Percentiles rank a stretch among this genome's conserved stretches.
Conservation (phyloP, 2,113 vertebrate species). For the Meleagris gallopavo region DNA sequence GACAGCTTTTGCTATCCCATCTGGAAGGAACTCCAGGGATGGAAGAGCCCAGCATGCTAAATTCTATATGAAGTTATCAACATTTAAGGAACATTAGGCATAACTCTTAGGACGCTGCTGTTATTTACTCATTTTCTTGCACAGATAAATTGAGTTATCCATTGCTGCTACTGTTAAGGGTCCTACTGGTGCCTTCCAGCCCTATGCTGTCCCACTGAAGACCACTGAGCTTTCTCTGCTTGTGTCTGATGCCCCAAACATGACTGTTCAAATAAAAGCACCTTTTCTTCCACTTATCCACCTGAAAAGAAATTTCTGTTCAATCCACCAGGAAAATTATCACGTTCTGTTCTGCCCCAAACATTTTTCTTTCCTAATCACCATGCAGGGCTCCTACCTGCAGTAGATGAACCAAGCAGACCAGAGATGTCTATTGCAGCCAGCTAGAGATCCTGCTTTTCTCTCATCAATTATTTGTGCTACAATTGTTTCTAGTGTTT, state of each 20-base stretch:
- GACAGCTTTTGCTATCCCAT: neutral
- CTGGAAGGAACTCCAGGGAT: constrained; percentile 15
- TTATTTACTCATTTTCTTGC: constrained; percentile 37
- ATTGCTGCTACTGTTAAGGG: neutral
- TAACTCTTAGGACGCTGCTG: neutral
- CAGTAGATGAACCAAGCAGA: constrained; percentile 5
- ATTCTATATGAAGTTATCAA: neutral
- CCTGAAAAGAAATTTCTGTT: neutral
- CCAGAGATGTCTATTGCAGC: constrained; percentile 14
- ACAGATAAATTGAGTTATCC: neutral
- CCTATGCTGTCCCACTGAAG: neutral
- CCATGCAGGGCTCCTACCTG: neutral
- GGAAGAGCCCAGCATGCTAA: neutral
- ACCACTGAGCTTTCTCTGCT: neutral
- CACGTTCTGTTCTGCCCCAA: constrained; percentile 18
- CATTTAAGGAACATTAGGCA: neutral
- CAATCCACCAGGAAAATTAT: neutral
- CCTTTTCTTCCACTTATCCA: neutral
- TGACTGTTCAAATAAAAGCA: neutral
- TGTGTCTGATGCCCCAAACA: neutral
- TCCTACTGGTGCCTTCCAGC: fast-evolving
- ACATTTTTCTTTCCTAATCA: constrained; percentile 47
- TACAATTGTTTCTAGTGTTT: constrained; percentile 15
- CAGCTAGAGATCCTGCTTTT: constrained; percentile 17
- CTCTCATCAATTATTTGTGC: constrained; percentile 33